Base-by-base conservation (phyloP, 2,797 vertebrate genomes). In the Acrossocheilus fasciatus region DNA sequence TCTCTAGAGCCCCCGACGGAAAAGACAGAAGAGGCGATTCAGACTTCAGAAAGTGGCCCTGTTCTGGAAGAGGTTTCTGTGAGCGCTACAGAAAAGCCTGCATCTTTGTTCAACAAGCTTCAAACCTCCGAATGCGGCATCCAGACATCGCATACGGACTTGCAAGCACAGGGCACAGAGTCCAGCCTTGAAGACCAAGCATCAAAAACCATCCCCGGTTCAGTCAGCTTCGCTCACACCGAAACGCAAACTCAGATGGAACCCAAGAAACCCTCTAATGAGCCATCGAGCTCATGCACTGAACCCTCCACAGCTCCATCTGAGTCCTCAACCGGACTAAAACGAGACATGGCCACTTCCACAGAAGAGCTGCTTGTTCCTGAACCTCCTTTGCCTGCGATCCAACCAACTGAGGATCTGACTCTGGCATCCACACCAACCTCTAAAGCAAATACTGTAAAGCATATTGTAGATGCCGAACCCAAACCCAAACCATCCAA, bases 401-500 rank as follows among this genome's bases (percentile, higher is more conserved):
- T 89, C 68, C 92, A 89, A 18, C 45, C 17, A 5, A 10, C 78
- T 4, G 50, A 59, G 23, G 62, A 11, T 18, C 74, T 52, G n/a
- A 80, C 88, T 14, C 74, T 50, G 26, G 78, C 88, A 47, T 86
- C 90, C 4, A 89, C 89, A 82, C 70, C 78, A 43, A 30, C 84
- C 62, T 36, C 70, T 68, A 88, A 88, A 79, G 26, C 74, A 92
- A 90, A 87, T 47, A 87, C 92, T 15, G 91, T 94, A 79, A 66
- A 94, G 88, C 95, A 95, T 81, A 93, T 94, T 84, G 91, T 94
- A 50, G 95, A 96, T 54, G 92, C 92, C 41, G 96, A 96, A 91
- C 93, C 95, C 86, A 98, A 97, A 88, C 98, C 96, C 26, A 99
- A 98, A 88, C 97, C 97, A 47, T 98, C 97, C 75, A 97, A 98